Percentiles rank a stretch among this genome's conserved stretches.
Conservation (phyloP, 1,140 invertebrate species). For the Drosophila setifemur region DNA sequence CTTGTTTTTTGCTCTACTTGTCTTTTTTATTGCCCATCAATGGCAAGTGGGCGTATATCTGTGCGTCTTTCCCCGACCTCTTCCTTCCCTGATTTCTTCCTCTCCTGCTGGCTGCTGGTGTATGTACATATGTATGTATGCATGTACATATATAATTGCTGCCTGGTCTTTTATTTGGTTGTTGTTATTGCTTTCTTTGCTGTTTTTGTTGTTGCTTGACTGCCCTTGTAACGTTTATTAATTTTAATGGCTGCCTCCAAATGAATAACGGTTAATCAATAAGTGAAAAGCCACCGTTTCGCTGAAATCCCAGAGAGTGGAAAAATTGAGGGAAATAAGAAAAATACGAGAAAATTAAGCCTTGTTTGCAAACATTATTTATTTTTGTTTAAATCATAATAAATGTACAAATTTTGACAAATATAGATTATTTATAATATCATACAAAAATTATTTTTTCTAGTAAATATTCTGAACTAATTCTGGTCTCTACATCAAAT, state of each 20-base stretch:
- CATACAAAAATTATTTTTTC: too few species aligned
- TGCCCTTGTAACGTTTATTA: slow-evolving; percentile 58
- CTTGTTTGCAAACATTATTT: too few species aligned
- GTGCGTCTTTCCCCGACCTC: background rate
- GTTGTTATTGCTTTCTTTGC: slow-evolving; percentile 3
- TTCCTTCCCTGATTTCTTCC: background rate
- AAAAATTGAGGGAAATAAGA: background rate
- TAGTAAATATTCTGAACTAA: too few species aligned
- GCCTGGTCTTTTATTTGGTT: background rate
- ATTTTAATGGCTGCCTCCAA: slow-evolving; percentile 55
- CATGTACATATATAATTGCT: slow-evolving; percentile 32
- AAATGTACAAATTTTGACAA: too few species aligned
- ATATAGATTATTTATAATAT: too few species aligned
- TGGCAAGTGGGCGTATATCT: slow-evolving; percentile 32
- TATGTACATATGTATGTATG: too few species aligned
- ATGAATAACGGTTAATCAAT: slow-evolving; percentile 75
- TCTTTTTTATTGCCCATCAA: slow-evolving; percentile 67
- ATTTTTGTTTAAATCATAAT: too few species aligned
- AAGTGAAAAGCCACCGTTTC: slow-evolving; percentile 30
- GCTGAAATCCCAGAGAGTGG: background rate
- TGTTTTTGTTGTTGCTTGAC: background rate
- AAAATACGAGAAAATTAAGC: background rate
- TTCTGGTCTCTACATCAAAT: too few species aligned
- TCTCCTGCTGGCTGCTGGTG: slow-evolving; percentile 12
- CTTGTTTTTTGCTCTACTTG: slow-evolving; percentile 71